Conservation (phyloP, 2,113 vertebrate species). For the Oxyruncus cristatus region DNA sequence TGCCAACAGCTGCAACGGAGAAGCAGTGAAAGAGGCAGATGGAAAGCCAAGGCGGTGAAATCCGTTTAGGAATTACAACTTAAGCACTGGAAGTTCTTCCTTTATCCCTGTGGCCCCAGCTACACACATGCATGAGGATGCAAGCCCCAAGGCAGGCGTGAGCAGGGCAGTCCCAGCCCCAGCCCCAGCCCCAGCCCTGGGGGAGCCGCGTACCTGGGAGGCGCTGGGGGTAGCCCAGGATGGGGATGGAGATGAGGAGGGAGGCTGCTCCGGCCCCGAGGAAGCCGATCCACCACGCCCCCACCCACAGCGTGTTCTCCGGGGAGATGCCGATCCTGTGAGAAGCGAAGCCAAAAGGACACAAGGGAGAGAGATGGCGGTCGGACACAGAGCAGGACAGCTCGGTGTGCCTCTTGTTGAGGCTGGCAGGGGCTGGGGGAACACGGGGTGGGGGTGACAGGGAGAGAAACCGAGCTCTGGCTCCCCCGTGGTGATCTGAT, state of each 20-base stretch:
- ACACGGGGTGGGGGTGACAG: accelerated
- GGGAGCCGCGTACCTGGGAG: constrained; percentile 81
- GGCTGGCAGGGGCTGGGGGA: neutral
- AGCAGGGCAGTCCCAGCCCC: neutral
- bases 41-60: neutral
- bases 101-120: neutral
- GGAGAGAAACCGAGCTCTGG: neutral
- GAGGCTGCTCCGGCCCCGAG: constrained; percentile 83
- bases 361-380: neutral
- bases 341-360: neutral
- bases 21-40: neutral
- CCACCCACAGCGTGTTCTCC: constrained; percentile 91
- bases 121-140: accelerated
- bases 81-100: neutral
- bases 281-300: constrained; percentile 96
- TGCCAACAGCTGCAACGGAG: neutral
- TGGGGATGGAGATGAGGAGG: constrained; percentile 83
- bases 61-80: neutral
- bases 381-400: neutral
- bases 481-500: neutral
- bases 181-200: neutral
- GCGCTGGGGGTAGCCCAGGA: constrained; percentile 89
- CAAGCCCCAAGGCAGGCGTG: accelerated
- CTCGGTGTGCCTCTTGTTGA: accelerated
- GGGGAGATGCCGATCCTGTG: constrained; percentile 79